Conservation (phyloP, 2,888 invertebrate species). For the Lacanobia wlatinum region DNA sequence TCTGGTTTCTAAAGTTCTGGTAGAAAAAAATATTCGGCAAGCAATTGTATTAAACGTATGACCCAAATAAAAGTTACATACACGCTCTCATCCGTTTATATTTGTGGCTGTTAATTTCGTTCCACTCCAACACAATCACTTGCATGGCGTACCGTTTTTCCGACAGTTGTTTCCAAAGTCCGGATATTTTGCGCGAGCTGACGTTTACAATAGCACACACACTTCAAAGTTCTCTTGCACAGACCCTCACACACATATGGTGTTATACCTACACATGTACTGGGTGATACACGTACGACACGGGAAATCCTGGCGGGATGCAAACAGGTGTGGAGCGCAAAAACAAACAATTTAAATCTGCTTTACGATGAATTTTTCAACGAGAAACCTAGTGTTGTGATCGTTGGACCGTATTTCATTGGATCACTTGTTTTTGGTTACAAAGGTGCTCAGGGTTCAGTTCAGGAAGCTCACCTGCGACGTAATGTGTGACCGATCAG, state of each 20-base stretch:
- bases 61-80: no score
- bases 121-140: background rate
- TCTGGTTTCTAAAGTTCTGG: no score
- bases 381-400: background rate
- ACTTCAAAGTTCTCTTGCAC: background rate
- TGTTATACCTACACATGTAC: background rate
- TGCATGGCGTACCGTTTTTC: background rate
- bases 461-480: background rate
- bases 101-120: background rate
- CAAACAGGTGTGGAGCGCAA: constrained; percentile 45
- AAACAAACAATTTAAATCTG: constrained; percentile 27
- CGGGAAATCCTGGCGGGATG: constrained; percentile 34
- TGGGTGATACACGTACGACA: background rate
- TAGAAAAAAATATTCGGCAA: no score
- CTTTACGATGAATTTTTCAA: constrained; percentile 8
- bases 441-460: background rate
- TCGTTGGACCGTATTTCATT: background rate
- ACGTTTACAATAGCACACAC: constrained; percentile 9
- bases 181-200: constrained; percentile 21
- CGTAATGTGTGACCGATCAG: background rate
- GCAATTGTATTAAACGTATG: no score
- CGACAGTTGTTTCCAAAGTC: background rate
- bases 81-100: background rate
- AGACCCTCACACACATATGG: background rate
- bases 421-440: background rate